Conservation (phyloP, 2,113 vertebrate genomes). For the Oryzias woworae region DNA sequence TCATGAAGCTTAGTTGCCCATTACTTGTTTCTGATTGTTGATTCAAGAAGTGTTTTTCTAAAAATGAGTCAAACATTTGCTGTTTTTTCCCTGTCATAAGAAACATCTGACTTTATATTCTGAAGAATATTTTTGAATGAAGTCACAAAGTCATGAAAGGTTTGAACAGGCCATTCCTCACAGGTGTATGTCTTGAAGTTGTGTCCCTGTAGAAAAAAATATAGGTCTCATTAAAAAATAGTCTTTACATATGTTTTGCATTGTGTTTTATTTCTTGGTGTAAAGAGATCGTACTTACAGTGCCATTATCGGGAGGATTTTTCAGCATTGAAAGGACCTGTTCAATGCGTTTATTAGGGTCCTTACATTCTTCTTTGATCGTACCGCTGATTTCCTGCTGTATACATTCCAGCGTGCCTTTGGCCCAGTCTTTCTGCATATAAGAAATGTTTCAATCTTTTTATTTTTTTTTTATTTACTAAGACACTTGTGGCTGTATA, state of each 20-base stretch:
- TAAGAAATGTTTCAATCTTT: constrained; percentile 19
- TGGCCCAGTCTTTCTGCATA: constrained; percentile 29
- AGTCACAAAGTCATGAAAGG: neutral
- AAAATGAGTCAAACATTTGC: no score
- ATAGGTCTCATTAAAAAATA: neutral
- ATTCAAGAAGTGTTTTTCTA: neutral
- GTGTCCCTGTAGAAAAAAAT: constrained; percentile 2
- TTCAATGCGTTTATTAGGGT: fast-evolving
- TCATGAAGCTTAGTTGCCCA: neutral
- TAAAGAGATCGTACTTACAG: constrained; percentile 32
- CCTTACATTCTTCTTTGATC: fast-evolving
- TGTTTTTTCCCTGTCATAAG: no score
- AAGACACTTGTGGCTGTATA: constrained; percentile 27
- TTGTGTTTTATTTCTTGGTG: neutral
- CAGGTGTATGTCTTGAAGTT: constrained; percentile 11
- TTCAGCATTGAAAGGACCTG: fast-evolving
- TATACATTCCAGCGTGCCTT: constrained; percentile 60
- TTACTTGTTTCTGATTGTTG: neutral
- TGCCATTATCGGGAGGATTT: fast-evolving
- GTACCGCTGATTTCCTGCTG: constrained; percentile 21
- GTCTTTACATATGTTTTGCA: neutral
- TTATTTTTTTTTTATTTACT: constrained; percentile 5
- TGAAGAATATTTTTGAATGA: neutral
- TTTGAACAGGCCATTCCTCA: fast-evolving
- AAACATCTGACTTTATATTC: neutral